Evolutionary conservation across 2,113 vertebrate species (phyloP).

Genomic region (Capreolus pygargus): DNA sequence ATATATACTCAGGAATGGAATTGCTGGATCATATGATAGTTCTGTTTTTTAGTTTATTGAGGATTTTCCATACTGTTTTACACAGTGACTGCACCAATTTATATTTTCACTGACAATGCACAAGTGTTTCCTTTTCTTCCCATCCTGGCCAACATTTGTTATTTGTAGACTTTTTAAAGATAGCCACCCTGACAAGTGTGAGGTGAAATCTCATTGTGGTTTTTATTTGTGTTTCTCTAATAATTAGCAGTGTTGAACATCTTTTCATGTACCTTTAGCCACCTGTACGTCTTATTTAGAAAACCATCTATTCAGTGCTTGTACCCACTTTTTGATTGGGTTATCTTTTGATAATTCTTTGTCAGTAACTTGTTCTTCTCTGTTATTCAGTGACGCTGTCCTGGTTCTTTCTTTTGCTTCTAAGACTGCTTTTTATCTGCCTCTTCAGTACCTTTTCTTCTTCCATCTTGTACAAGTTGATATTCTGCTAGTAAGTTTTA

Average conservation of each 20-base stretch:
- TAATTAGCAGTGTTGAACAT: not conserved
- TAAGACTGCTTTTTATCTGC: not conserved
- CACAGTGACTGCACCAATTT: not conserved
- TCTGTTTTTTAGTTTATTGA: not conserved
- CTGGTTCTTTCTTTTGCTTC: not conserved
- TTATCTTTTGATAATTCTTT: not conserved
- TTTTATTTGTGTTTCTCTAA: not conserved
- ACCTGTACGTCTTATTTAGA: not conserved
- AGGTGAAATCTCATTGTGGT: not conserved
- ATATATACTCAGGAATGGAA: not conserved
- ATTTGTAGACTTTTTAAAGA: not conserved
- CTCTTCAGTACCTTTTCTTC: not conserved
- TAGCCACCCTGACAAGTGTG: not conserved
- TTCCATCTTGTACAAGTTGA: not conserved
- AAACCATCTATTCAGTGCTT: not conserved
- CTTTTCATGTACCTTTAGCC: not conserved
- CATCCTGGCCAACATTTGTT: not conserved
- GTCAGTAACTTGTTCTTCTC: not conserved
- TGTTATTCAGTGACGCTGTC: not conserved
- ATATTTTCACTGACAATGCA: not conserved
- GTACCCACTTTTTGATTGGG: not conserved
- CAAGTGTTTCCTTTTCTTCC: not conserved
- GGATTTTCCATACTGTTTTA: not conserved
- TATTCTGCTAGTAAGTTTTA: not conserved
- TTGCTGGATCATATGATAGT: not conserved